A percentile compares a stretch with the other conserved stretches of the same genome.
Evolutionary conservation across 2,888 invertebrate species (phyloP).

Genomic region (Cryptus viduatorius): DNA sequence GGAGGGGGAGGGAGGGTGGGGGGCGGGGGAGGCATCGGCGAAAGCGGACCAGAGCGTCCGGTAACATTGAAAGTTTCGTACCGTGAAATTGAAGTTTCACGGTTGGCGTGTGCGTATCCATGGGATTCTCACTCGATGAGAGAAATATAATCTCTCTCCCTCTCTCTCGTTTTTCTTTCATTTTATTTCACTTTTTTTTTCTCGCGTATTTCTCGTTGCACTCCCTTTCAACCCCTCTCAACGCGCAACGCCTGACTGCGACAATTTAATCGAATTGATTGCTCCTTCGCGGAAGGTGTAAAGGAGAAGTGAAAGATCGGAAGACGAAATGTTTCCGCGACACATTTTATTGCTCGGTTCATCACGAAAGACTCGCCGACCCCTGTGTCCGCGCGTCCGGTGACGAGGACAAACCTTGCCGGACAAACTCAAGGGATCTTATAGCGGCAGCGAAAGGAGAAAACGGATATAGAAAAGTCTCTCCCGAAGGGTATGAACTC

Average conservation of each 20-base stretch:
- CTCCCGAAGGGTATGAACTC: constrained; percentile 49
- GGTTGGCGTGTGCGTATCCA: constrained; percentile 41
- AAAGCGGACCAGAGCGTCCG: constrained; percentile 37
- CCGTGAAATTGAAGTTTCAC: constrained; percentile 70
- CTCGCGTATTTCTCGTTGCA: neutral
- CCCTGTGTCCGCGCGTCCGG: constrained; percentile 1
- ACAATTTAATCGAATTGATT: constrained; percentile 51
- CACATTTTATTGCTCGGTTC: constrained; percentile 63
- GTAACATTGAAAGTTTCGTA: constrained; percentile 68
- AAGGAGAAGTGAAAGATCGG: constrained; percentile 41
- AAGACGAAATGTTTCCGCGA: constrained; percentile 52
- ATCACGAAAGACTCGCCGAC: constrained; percentile 44
- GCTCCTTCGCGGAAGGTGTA: constrained; percentile 1
- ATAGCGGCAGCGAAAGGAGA: constrained; percentile 3
- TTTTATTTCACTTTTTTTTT: neutral
- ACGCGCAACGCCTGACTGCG: constrained; percentile 1
- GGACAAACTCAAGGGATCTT: constrained; percentile 9
- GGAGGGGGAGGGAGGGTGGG: no score
- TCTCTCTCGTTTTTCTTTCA: constrained; percentile 5
- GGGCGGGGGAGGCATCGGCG: no score
- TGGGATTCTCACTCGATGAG: constrained; percentile 13
- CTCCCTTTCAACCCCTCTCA: neutral
- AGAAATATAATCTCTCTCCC: constrained; percentile 43
- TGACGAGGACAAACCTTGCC: constrained; percentile 24
- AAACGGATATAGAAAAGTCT: neutral